phyloP scores from a whole-genome alignment of 2,888 invertebrate genomes.

The Tenthredo scrophulariae region DNA sequence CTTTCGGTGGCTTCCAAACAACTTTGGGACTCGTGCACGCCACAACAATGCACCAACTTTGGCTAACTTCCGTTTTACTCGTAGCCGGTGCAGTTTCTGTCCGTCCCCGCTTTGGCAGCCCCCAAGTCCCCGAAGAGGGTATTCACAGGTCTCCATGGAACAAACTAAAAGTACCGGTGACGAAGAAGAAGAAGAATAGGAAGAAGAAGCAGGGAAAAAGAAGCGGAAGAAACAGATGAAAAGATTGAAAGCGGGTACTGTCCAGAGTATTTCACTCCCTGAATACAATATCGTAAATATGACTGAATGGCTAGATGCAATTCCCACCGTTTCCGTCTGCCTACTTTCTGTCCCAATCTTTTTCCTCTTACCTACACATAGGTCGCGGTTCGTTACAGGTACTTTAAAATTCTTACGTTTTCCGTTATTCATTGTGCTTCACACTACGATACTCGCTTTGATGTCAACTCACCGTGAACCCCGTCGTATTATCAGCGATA shows the following conservation, averaged over 20 bases:
- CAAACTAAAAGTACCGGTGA: constrained; percentile 41
- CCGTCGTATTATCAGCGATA: background rate
- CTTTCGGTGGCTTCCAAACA: constrained; percentile 58
- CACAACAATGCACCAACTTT: constrained; percentile 74
- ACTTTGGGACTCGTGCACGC: constrained; percentile 68
- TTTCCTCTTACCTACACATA: background rate
- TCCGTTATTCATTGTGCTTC: constrained; percentile 29
- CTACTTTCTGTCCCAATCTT: background rate
- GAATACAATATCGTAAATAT: constrained; percentile 55
- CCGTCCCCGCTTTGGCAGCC: background rate
- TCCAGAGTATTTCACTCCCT: constrained; percentile 33
- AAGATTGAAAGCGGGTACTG: constrained; percentile 48
- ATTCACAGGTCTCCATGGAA: constrained; percentile 40
- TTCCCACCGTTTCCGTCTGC: constrained; percentile 4
- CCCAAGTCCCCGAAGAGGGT: constrained; percentile 15
- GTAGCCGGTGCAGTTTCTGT: constrained; percentile 45
- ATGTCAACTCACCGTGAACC: constrained; percentile 13
- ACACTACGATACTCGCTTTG: constrained; percentile 8
- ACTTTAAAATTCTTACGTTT: background rate
- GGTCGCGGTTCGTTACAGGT: background rate
- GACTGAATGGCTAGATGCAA: constrained; percentile 48
- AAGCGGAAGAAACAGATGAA: constrained; percentile 46
- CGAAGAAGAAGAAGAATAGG: constrained; percentile 55
- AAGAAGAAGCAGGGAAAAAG: constrained; percentile 43
- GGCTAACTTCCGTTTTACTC: constrained; percentile 66